Percentiles rank a stretch among this genome's conserved stretches.
Conservation (phyloP, 2,888 invertebrate genomes). For the Nemotelus nigrinus region DNA sequence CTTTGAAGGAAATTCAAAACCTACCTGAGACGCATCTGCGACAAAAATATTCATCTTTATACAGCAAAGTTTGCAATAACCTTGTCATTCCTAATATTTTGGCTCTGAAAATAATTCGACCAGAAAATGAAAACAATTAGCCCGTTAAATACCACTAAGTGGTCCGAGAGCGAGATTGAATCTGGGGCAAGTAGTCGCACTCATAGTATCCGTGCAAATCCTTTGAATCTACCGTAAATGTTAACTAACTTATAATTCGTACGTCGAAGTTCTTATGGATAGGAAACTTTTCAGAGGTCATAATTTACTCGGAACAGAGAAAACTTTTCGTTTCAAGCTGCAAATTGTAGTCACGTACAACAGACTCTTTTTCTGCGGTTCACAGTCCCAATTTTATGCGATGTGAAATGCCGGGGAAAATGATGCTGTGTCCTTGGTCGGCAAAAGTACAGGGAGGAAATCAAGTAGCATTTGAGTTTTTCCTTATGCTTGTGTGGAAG, state of each 20-base stretch:
- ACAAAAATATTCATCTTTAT: no score
- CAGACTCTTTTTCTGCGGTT: constrained; percentile 29
- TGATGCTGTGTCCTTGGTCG: neutral
- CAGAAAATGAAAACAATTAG: constrained; percentile 40
- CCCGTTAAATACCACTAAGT: constrained; percentile 39
- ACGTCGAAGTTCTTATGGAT: constrained; percentile 41
- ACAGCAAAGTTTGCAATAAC: neutral
- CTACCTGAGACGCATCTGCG: no score
- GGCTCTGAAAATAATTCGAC: constrained; percentile 3
- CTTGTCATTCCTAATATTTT: constrained; percentile 19
- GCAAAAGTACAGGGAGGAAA: constrained; percentile 8
- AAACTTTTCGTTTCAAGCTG: constrained; percentile 29
- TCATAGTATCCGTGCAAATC: neutral
- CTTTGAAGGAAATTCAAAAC: no score
- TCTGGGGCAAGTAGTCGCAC: neutral
- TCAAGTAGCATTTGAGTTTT: neutral
- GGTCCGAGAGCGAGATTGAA: constrained; percentile 28
- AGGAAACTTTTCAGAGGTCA: constrained; percentile 41
- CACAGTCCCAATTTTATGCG: constrained; percentile 12
- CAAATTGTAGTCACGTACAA: constrained; percentile 44
- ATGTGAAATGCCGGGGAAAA: constrained; percentile 2
- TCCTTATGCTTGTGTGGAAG: no score
- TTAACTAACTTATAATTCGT: constrained; percentile 43
- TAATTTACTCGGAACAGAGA: constrained; percentile 41
- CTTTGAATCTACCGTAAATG: constrained; percentile 36